Evolutionary conservation across 2,888 invertebrate species (phyloP), one percentile per base, ranked within the genome.

Genomic region (Nineta flava): DNA sequence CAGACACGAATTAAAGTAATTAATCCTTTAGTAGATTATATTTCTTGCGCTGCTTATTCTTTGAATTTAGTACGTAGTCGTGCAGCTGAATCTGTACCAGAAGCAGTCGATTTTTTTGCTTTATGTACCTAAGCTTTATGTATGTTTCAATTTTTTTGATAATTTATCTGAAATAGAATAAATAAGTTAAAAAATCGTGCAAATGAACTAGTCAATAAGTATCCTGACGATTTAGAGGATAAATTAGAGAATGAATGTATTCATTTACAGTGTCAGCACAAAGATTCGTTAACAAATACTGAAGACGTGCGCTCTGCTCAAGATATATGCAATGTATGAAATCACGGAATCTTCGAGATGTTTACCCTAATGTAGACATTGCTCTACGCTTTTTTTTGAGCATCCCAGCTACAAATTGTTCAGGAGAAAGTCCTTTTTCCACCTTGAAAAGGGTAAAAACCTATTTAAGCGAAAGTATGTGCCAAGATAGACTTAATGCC

Each of bases 211-310:
- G 46, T 40, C 34, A 45, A 1, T 40, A 48, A 48, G 38, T 48
- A 51, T 48, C 51, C 48, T 34, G 45, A 51, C 16, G 43, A 48
- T 50, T 47, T 50, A 46, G 50, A 50, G 47, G 41, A 35, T 3
- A 32, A 16, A 1, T 50, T 50, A 2, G 44, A 3, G 3, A 48
- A 47, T 50, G 47, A 47, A 50, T 50, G 50, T 43, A 47, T 50
- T 41, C 48, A 47, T 47, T 48, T 51, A 35, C 48, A 51, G 4
- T 51, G 15, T 48, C 45, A 51, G 35, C 48, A 48, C 21, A 44
- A 51, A 48, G 48, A 42, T 47, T 51, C 35, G 17, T n/a, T 43
- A 6, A 3, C 6, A 5, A 43, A 43, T 5, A 19, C 19, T 4
- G 6, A 43, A 43, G 44, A 43, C 17, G 6, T 43, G 1, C 43